A percentile compares a stretch with the other conserved stretches of the same genome.
These are phyloP conservation scores for Coregonus clupeaformis DNA, from an alignment of 2,113 vertebrate genomes.

Conservation along the genomic window DNA sequence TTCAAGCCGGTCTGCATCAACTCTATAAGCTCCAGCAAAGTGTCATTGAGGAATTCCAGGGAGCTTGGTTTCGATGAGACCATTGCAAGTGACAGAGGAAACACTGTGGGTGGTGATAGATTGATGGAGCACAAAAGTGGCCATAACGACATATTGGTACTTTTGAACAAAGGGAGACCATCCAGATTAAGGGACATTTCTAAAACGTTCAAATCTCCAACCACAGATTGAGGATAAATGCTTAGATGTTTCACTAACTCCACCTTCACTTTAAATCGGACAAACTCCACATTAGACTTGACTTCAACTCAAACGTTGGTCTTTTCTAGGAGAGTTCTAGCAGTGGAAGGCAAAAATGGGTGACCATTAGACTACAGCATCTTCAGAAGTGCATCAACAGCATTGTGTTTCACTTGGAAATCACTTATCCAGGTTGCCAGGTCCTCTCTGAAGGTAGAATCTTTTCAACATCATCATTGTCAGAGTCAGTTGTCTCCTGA, in stretches of 20 bases:
- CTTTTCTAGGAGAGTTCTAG: neutral
- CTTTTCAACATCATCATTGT: neutral
- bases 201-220: neutral
- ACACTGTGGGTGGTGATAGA: too few relatives aligned
- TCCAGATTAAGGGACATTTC: conserved; percentile 1
- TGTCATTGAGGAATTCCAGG: neutral
- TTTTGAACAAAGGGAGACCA: conserved; percentile 8
- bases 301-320: neutral
- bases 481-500: conserved; percentile 1
- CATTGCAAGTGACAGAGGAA: neutral
- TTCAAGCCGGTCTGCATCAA: conserved; percentile 2
- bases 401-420: conserved; percentile 18
- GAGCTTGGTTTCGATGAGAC: conserved; percentile 13
- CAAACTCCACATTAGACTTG: neutral
- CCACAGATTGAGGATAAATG: neutral
- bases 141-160: too few relatives aligned
- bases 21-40: neutral
- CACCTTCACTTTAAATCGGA: neutral
- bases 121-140: neutral
- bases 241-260: neutral
- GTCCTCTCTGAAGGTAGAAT: neutral
- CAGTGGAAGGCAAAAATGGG: neutral
- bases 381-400: conserved; percentile 7
- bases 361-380: conserved; percentile 3
- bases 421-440: conserved; percentile 6